Base-by-base conservation (phyloP, 35 echinoderm and acorn worm species). In the Strongylocentrotus purpuratus region DNA sequence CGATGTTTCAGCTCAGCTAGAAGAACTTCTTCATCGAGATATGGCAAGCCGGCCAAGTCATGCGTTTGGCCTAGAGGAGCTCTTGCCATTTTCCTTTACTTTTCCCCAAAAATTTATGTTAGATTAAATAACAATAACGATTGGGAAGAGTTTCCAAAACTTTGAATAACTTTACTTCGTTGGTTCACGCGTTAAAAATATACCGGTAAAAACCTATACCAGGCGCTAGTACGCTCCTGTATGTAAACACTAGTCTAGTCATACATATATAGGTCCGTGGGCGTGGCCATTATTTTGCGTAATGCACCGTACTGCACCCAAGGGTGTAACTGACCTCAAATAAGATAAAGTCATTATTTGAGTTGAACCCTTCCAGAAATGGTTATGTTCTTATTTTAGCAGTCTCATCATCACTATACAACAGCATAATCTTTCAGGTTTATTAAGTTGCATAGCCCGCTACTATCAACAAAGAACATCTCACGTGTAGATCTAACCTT, bases 11-110 rank as follows among this genome's bases (percentile, higher is more conserved):
- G 86, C 50, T 98, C 97, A 32, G 94, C 95, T 33, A 98, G 96
- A 15, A 98, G 88, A 45, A 95, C 97, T 94, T 86, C 86, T 94
- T 98, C 97, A 90, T 98, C 97, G 33, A 98, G 88, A 61, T 97
- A 96, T 45, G 96, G 47, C 20, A 98, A 70, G 33, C 96, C 95
- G 8, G 97, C 97, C 31, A 98, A 94, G 94, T 98, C 97, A 78
- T 97, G 95, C n/a, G 96, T 95, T 28, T 97, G 61, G 28, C 97
- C 97, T 55, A 96, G 89, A 9, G 88, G 48, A 14, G 61, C 95
- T 58, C 91, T 47, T 32, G 45, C 91, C 91, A 93, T 93, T 45
- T 89, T 89, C 65, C 6, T 15, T 78, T 18, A 31, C 20, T 28
- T 78, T 78, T n/a, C 20, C 7, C n/a, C 65, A 22, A 78, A 78